Conservation (phyloP, 2,797 vertebrate genomes). For the Chanos chanos region DNA sequence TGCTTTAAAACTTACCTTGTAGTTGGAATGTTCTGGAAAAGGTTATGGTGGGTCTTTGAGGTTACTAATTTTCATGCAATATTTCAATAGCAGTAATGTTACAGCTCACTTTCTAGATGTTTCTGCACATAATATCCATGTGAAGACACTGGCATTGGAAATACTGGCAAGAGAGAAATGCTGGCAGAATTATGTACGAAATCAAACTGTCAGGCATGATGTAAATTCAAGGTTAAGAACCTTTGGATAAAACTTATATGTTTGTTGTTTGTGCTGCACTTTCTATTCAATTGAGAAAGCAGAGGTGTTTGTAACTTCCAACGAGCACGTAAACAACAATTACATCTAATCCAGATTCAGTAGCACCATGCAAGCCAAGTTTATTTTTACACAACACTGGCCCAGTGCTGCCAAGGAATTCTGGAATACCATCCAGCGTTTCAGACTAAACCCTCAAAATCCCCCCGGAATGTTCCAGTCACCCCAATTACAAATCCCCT, state of each 20-base stretch:
- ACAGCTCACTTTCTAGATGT: too few relatives aligned
- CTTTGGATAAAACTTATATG: too few relatives aligned
- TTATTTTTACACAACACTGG: conserved; percentile 37
- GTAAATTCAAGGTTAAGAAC: too few relatives aligned
- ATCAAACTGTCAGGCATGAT: conserved; percentile 43
- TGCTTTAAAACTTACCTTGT: too few relatives aligned
- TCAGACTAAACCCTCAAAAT: conserved; percentile 51
- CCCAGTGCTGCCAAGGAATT: conserved; percentile 51
- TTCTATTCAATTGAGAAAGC: conserved; percentile 14
- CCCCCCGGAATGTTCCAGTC: conserved; percentile 48
- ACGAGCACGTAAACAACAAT: conserved; percentile 37
- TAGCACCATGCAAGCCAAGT: conserved; percentile 40
- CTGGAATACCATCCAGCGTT: conserved; percentile 48
- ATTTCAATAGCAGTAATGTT: too few relatives aligned
- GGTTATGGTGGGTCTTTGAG: too few relatives aligned
- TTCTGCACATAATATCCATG: too few relatives aligned
- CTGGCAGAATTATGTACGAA: conserved; percentile 33
- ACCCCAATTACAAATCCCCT: conserved; percentile 53
- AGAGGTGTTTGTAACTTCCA: conserved; percentile 37
- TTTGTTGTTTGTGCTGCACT: conserved; percentile 27
- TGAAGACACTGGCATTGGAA: too few relatives aligned
- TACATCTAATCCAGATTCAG: conserved; percentile 51
- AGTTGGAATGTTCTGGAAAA: too few relatives aligned
- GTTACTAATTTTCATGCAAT: too few relatives aligned
- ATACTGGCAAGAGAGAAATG: too few relatives aligned